Conservation (phyloP, 2,113 vertebrate genomes). For the Scomber scombrus region DNA sequence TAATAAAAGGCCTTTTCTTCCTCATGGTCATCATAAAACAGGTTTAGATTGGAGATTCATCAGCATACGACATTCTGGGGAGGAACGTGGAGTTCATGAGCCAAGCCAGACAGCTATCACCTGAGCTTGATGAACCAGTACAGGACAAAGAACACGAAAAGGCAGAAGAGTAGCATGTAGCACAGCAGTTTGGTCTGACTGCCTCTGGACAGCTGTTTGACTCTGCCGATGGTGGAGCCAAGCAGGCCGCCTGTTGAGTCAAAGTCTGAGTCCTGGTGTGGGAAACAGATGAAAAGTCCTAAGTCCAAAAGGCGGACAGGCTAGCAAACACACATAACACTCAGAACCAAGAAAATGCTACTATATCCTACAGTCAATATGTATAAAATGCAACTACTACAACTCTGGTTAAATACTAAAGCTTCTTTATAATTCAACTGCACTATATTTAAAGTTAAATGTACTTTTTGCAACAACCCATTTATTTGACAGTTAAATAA, state of each 20-base stretch:
- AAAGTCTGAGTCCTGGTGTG: slow-evolving; percentile 91
- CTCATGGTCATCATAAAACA: background rate
- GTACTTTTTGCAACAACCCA: background rate
- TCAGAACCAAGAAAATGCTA: background rate
- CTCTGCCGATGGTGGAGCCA: slow-evolving; percentile 92
- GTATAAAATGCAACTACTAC: background rate
- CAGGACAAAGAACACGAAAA: slow-evolving; percentile 96
- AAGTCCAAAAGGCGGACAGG: background rate
- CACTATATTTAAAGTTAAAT: background rate
- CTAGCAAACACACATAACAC: background rate
- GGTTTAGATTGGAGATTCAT: slow-evolving; percentile 28
- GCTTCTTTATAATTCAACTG: background rate
- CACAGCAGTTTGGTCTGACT: slow-evolving; percentile 94
- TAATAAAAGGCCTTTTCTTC: background rate
- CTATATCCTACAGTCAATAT: too few species aligned
- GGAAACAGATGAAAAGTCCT: background rate
- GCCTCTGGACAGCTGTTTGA: slow-evolving; percentile 93
- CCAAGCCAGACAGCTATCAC: slow-evolving; percentile 69
- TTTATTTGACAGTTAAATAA: background rate
- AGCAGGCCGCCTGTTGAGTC: slow-evolving; percentile 95
- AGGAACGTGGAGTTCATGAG: slow-evolving; percentile 5
- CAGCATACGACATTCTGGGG: slow-evolving; percentile 36
- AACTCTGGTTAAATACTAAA: background rate
- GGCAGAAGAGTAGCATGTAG: slow-evolving; percentile 95
- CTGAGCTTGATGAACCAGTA: slow-evolving; percentile 95